Conservation (phyloP, 2,797 vertebrate genomes). For the Danio tinwini region DNA sequence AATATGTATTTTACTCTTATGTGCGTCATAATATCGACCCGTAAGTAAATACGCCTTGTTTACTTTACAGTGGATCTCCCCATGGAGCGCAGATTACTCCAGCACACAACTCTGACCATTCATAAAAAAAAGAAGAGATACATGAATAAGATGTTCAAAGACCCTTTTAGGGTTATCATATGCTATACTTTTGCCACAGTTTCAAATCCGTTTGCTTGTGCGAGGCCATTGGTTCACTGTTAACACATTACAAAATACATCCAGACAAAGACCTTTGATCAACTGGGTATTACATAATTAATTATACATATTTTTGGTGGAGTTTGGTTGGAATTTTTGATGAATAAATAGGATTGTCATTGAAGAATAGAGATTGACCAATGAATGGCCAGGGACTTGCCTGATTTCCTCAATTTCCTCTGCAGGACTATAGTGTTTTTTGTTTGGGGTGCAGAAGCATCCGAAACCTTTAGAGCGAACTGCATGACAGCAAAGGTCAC, state of each 20-base stretch:
- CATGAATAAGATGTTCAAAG: neutral
- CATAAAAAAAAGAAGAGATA: neutral
- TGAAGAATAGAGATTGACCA: constrained; percentile 21
- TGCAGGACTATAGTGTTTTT: neutral
- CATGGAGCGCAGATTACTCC: neutral
- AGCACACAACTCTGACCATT: neutral
- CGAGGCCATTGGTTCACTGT: neutral
- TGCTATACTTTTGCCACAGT: neutral
- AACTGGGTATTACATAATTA: constrained; percentile 31
- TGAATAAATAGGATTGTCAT: constrained; percentile 45
- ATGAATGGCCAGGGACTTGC: constrained; percentile 22
- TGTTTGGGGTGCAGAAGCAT: neutral
- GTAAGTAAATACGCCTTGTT: constrained; percentile 44
- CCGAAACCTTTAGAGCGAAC: constrained; percentile 15
- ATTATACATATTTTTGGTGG: constrained; percentile 15
- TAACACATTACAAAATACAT: constrained; percentile 33
- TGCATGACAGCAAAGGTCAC: constrained; percentile 43
- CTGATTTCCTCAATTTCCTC: neutral
- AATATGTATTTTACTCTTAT: constrained; percentile 30
- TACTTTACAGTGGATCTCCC: constrained; percentile 41
- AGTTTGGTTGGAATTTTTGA: constrained; percentile 18
- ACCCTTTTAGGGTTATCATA: neutral
- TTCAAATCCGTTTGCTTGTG: neutral
- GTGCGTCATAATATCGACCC: constrained; percentile 48
- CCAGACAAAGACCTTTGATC: constrained; percentile 30